phyloP scores from a whole-genome alignment of 2,888 invertebrate genomes.

The Encarsia formosa region DNA sequence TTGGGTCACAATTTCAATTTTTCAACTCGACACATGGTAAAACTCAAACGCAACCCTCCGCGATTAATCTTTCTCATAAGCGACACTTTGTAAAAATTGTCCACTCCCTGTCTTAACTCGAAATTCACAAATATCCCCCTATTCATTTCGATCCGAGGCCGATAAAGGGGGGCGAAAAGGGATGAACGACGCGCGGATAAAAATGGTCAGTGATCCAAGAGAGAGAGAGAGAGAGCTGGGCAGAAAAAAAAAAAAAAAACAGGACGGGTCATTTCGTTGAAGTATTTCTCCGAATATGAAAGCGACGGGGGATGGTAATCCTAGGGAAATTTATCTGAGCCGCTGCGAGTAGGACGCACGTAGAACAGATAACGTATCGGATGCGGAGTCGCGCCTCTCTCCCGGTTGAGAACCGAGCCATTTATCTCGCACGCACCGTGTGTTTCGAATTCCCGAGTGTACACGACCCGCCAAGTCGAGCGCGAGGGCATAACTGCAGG shows the following conservation, averaged over 20 bases:
- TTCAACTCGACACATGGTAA: too few relatives aligned
- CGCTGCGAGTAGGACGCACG: conserved; percentile 22
- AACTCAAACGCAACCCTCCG: too few relatives aligned
- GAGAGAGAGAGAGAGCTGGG: background rate
- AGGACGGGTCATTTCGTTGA: conserved; percentile 42
- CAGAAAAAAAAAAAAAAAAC: conserved; percentile 38
- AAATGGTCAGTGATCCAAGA: background rate
- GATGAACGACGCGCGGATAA: background rate
- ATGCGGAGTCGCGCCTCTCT: conserved; percentile 24
- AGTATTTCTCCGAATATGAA: conserved; percentile 48
- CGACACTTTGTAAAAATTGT: too few relatives aligned
- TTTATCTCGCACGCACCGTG: conserved; percentile 39
- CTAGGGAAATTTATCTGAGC: conserved; percentile 46
- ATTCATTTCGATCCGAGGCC: too few relatives aligned
- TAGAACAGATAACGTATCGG: conserved; percentile 44
- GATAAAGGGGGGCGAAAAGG: background rate
- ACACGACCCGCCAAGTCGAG: background rate
- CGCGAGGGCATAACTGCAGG: background rate
- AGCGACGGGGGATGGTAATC: conserved; percentile 46
- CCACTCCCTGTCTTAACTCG: too few relatives aligned
- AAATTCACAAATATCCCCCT: too few relatives aligned
- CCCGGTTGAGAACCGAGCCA: conserved; percentile 37
- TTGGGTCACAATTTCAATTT: too few relatives aligned
- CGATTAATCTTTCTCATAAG: too few relatives aligned
- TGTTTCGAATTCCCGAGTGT: background rate